Conservation (phyloP, 2,113 vertebrate species). For the Balaenoptera acutorostrata region DNA sequence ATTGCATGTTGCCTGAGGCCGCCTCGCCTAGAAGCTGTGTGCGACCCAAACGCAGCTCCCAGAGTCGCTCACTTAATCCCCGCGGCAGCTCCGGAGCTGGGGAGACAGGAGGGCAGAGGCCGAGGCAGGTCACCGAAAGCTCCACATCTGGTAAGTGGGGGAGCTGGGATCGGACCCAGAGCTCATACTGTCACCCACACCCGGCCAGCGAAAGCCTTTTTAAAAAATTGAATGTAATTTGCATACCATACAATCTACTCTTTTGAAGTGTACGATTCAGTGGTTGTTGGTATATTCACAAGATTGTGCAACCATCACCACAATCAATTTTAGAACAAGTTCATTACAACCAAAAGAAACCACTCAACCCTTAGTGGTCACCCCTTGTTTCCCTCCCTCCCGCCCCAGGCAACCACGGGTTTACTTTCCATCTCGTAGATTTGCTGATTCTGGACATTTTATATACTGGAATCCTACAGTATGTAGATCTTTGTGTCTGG, state of each 20-base stretch:
- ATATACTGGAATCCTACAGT: accelerated
- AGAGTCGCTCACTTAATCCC: accelerated
- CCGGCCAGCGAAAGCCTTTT: not conserved
- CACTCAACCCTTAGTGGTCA: not conserved
- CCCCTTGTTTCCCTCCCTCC: not conserved
- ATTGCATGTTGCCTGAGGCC: not conserved
- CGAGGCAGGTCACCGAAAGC: accelerated
- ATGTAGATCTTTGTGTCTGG: not conserved
- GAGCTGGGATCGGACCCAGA: too few species aligned
- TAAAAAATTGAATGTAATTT: not conserved
- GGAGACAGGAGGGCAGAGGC: not conserved
- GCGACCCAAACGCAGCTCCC: accelerated
- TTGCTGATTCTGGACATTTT: not conserved
- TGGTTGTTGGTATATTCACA: not conserved
- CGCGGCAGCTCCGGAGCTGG: not conserved
- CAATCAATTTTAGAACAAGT: not conserved
- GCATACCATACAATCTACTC: not conserved
- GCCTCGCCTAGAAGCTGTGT: accelerated
- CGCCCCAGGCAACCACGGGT: not conserved
- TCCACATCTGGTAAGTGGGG: not conserved
- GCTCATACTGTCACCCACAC: not conserved
- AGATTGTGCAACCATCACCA: not conserved
- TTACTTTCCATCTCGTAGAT: not conserved
- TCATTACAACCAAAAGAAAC: not conserved
- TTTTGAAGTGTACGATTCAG: not conserved